Percentiles rank a stretch among this genome's conserved stretches.
Conservation (phyloP, 2,113 vertebrate species). For the Neotoma lepida region DNA sequence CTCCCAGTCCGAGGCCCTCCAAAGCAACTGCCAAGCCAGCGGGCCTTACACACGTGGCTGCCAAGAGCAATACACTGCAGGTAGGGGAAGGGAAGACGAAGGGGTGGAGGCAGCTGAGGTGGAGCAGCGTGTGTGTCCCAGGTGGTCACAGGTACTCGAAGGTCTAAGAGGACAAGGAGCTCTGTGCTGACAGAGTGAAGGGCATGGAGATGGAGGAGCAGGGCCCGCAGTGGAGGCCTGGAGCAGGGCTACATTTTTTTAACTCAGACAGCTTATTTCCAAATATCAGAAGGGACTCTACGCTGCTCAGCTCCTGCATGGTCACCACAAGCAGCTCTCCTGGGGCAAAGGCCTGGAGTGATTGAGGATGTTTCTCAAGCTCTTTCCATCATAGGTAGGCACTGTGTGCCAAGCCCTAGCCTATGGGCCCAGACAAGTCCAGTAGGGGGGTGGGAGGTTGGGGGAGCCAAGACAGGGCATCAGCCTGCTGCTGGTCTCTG, state of each 20-base stretch:
- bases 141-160: neutral
- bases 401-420: neutral
- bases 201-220: neutral
- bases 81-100: neutral
- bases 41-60: neutral
- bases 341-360: conserved; percentile 9
- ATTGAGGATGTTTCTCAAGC: neutral
- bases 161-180: neutral
- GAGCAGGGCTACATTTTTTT: neutral
- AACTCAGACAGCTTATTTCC: neutral
- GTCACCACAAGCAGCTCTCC: conserved; percentile 3
- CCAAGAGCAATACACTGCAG: neutral
- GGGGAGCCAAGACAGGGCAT: neutral
- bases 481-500: neutral
- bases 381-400: neutral
- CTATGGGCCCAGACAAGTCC: conserved; percentile 49
- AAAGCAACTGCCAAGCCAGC: neutral
- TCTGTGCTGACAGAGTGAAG: neutral
- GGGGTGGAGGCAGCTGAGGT: neutral
- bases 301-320: neutral
- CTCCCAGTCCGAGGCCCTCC: neutral
- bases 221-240: neutral
- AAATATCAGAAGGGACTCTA: neutral
- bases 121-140: neutral
- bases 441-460: neutral